These are phyloP conservation scores for Gorsachius goisagi DNA, from an alignment of 2,113 vertebrate genomes.

Conservation along the genomic window DNA sequence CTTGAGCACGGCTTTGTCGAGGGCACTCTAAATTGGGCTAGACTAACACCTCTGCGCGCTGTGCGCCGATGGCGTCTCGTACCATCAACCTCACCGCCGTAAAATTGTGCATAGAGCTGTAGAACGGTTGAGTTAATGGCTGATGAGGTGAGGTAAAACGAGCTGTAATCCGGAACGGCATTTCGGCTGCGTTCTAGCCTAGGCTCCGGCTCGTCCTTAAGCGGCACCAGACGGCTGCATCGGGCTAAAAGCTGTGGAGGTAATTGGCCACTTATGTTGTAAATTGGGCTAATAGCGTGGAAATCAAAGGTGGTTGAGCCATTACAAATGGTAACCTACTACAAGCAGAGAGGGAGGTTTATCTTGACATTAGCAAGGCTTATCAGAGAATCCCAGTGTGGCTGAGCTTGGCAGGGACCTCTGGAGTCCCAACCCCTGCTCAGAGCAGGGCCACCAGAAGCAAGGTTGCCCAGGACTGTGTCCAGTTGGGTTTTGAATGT, in stretches of 20 bases:
- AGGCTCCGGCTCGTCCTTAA: background rate
- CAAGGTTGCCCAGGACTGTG: background rate
- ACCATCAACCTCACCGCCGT: accelerated
- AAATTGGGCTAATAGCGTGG: background rate
- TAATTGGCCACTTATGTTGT: background rate
- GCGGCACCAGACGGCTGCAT: accelerated
- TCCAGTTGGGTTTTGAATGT: background rate
- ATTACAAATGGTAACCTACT: background rate
- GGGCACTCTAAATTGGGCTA: background rate
- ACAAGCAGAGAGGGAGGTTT: background rate
- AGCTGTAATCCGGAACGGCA: background rate
- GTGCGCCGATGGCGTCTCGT: accelerated
- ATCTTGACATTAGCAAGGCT: background rate
- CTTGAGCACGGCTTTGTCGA: background rate
- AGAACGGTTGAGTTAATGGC: background rate
- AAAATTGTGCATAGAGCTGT: background rate
- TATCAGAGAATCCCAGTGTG: background rate
- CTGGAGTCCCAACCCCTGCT: background rate
- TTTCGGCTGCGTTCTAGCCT: background rate
- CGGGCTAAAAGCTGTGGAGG: background rate
- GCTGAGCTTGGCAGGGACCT: background rate
- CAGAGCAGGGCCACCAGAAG: background rate
- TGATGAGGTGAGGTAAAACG: background rate
- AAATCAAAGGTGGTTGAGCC: background rate
- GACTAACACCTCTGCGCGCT: accelerated